Evolutionary conservation across 1,140 invertebrate genomes (phyloP).

Genomic region (Dreissena polymorpha): DNA sequence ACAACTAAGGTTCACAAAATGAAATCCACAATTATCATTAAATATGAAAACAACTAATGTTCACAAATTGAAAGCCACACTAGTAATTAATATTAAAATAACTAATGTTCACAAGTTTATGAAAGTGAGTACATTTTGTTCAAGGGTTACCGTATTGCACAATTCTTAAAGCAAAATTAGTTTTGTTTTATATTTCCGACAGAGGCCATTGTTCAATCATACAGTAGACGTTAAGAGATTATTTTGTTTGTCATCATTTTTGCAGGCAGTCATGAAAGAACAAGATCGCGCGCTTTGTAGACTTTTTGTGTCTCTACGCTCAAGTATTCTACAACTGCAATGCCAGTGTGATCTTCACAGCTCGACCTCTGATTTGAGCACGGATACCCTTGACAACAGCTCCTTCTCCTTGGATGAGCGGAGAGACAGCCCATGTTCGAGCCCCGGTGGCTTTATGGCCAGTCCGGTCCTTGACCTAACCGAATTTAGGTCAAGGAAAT

Average conservation of each 20-base stretch:
- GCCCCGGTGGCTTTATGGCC: conserved; percentile 12
- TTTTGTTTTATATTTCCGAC: too few relatives aligned
- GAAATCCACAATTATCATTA: too few relatives aligned
- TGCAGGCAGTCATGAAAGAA: conserved; percentile 70
- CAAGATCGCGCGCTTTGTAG: conserved; percentile 70
- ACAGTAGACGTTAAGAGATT: too few relatives aligned
- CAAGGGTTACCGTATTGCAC: too few relatives aligned
- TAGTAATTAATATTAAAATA: too few relatives aligned
- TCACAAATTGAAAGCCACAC: too few relatives aligned
- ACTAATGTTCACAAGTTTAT: too few relatives aligned
- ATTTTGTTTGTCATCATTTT: conserved; percentile 29
- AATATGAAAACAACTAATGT: too few relatives aligned
- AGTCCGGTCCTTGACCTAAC: conserved; percentile 45
- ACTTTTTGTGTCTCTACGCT: conserved; percentile 70
- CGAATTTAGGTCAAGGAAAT: conserved; percentile 61
- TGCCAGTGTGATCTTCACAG: conserved; percentile 63
- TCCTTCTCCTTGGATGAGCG: conserved; percentile 67
- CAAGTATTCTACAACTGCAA: conserved; percentile 69
- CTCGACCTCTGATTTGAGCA: conserved; percentile 67
- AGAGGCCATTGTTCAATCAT: too few relatives aligned
- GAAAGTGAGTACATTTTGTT: too few relatives aligned
- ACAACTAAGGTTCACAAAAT: too few relatives aligned
- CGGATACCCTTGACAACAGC: conserved; percentile 58
- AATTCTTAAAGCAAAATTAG: too few relatives aligned
- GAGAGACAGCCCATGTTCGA: neutral